Conservation (phyloP, 2,113 vertebrate genomes). For the Setophaga petechia region DNA sequence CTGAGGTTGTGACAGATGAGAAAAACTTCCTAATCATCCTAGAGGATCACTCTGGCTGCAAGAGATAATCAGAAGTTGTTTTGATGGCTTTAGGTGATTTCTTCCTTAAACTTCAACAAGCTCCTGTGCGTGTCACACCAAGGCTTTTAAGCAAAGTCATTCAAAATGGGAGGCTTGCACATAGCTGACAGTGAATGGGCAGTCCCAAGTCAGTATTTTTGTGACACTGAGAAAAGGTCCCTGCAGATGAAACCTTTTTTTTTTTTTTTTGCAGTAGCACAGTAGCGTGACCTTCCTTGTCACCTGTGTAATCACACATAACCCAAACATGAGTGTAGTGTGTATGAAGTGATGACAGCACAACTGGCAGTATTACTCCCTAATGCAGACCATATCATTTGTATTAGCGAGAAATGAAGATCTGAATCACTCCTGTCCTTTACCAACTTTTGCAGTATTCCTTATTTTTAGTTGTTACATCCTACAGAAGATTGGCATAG, state of each 20-base stretch:
- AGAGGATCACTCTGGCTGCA: neutral
- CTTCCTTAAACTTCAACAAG: neutral
- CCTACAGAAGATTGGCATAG: neutral
- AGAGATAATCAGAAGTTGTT: neutral
- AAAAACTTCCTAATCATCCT: neutral
- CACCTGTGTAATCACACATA: neutral
- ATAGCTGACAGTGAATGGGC: neutral
- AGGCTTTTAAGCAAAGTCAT: neutral
- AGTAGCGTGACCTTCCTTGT: neutral
- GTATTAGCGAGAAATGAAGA: neutral
- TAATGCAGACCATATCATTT: neutral
- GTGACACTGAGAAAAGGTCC: neutral
- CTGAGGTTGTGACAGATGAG: neutral
- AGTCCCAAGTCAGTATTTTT: neutral
- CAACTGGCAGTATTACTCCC: neutral
- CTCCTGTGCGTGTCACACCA: neutral
- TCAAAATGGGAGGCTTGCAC: neutral
- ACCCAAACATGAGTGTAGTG: neutral
- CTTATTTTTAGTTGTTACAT: neutral
- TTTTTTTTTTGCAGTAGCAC: neutral
- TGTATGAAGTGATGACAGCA: neutral
- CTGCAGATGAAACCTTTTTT: neutral
- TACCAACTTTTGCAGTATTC: neutral
- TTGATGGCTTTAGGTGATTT: neutral
- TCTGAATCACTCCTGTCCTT: neutral